Evolutionary conservation across 2,888 invertebrate genomes (phyloP), one percentile per base, ranked within the genome.

Genomic region (Phytoseiulus persimilis): DNA sequence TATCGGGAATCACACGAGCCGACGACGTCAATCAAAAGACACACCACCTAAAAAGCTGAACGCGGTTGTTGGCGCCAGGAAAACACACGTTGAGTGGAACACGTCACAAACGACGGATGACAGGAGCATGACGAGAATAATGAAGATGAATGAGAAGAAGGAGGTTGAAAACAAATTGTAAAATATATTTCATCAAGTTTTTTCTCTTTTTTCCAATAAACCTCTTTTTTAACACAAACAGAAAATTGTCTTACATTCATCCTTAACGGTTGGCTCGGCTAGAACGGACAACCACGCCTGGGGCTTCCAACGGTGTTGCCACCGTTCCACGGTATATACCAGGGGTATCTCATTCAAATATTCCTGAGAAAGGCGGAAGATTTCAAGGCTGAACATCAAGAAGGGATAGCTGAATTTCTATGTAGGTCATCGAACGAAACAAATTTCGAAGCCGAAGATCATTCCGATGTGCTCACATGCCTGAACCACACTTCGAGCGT

Each of bases 141-240:
- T 65, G 65, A 23, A 28, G 65, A 23, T 65, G 18, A 65, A 87
- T 45, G 45, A 87, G 39, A 87, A 32, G 39, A 87, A 32, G 9
- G 6, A 32, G 28, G 45, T 5, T n/a, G 45, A 33, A 33, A 87
- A 87, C 87, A 87, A 87, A 87, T 39, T 87, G 87, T 87, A 87
- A 87, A 87, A 87, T 87, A 87, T 87, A 87, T 87, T 87, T n/a
- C 32, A 87, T 87, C 87, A 33, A 87, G 87, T 87, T 87, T 87
- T 65, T 87, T 87, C 87, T 87, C 87, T 87, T 87, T 87, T 87
- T 87, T 87, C 87, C 87, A 87, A 87, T 87, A 87, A 87, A 87
- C 87, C 87, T 87, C 87, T 87, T 87, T 87, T 87, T 87, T 87
- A 87, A 87, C 87, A 87, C 87, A 87, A 87, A 31, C 23, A n/a